Percentiles rank a stretch among this genome's conserved stretches.
phyloP scores from a whole-genome alignment of 1,140 invertebrate species.

The Drosophila rhopaloa region DNA sequence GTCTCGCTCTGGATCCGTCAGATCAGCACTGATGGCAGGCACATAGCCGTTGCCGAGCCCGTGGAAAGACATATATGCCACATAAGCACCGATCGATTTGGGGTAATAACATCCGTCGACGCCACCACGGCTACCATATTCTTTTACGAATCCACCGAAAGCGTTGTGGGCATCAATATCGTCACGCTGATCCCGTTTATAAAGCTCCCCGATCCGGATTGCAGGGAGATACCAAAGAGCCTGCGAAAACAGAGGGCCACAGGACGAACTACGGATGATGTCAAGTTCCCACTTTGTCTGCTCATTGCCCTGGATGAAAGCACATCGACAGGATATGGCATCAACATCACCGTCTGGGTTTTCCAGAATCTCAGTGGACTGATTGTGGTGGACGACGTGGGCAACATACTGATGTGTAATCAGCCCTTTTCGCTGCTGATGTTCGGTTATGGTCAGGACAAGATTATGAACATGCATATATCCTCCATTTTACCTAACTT shows the following conservation, averaged over 20 bases:
- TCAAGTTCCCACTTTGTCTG: conserved; percentile 88
- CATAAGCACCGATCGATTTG: conserved; percentile 85
- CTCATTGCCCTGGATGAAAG: conserved; percentile 79
- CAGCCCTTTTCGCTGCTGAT: conserved; percentile 88
- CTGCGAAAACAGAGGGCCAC: conserved; percentile 87
- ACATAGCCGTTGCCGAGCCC: conserved; percentile 88
- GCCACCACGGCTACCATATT: conserved; percentile 85
- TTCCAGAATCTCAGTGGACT: conserved; percentile 89
- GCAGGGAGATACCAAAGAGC: conserved; percentile 81
- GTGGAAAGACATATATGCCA: conserved; percentile 85
- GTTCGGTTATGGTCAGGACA: conserved; percentile 87
- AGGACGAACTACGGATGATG: conserved; percentile 87
- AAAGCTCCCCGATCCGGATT: conserved; percentile 84
- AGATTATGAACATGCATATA: conserved; percentile 87
- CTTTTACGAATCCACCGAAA: conserved; percentile 85
- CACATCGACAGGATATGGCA: conserved; percentile 23
- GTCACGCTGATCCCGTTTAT: conserved; percentile 85
- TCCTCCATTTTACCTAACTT: conserved; percentile 86
- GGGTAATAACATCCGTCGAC: conserved; percentile 85
- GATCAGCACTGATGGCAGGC: conserved; percentile 86
- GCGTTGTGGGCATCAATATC: conserved; percentile 85
- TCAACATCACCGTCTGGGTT: conserved; percentile 86
- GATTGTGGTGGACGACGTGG: conserved; percentile 87
- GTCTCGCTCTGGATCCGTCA: conserved; percentile 88
- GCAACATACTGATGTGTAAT: conserved; percentile 88